Evolutionary conservation across 2,113 vertebrate species (phyloP), one percentile per base, ranked within the genome.

Genomic region (Scolopax mira): DNA sequence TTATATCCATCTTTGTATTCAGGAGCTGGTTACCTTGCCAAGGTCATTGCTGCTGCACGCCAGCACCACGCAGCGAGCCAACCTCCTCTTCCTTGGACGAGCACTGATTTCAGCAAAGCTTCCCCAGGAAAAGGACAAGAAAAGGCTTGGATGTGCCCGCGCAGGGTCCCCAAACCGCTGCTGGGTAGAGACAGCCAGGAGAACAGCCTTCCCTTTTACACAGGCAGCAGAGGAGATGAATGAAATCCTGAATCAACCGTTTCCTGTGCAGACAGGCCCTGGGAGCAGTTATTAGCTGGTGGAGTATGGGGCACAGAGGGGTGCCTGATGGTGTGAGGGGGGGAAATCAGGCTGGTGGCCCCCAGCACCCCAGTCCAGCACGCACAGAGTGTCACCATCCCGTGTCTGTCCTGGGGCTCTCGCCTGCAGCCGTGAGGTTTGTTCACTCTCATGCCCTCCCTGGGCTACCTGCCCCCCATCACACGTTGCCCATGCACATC

Each of bases 1-100:
- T 96, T 90, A 77, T 66, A 80, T 75, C 60, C 65, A 55, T 91
- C 71, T 94, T 89, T 93, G 89, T 79, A 91, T 95, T 88, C 94
- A 87, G 41, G 80, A 71, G 87, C 57, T 37, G 69, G 74, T 75
- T 90, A 66, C 90, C 89, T 67, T 81, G 66, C 85, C 96, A 97
- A 97, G 96, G 97, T 97, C 96, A 91, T 37, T 35, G 75, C 83
- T 64, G 93, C 95, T 89, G 78, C 55, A 6, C 18, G 35, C 42
- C 66, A 17, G 75, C 22, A 62, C 42, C 35, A 3, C 66, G 58
- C 73, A 70, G 64, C 4, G 41, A 93, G 49, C 41, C 54, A 62
- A 25, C 31, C 44, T 72, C n/a, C 62, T 79, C 81, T 89, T 39
- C 58, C 44, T 24, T 21, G 18, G 65, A 27, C 1, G 33, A 90